Conservation (phyloP, 1,140 invertebrate genomes). For the Chelonus insularis region DNA sequence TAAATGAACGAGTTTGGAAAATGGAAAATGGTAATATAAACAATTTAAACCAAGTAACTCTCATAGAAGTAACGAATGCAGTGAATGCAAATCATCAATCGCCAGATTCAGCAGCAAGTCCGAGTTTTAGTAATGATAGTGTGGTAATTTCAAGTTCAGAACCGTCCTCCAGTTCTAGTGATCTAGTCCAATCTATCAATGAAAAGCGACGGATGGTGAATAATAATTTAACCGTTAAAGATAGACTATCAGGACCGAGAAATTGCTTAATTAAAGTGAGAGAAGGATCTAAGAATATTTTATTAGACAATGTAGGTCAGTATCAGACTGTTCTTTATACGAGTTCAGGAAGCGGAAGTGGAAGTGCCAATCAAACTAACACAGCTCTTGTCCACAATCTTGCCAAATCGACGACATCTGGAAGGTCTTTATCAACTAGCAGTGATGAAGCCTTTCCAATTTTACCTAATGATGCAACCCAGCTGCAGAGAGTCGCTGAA, state of each 20-base stretch:
- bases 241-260: slow-evolving; percentile 63
- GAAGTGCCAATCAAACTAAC: slow-evolving; percentile 37
- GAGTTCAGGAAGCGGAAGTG: slow-evolving; percentile 28
- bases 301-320: slow-evolving; percentile 74
- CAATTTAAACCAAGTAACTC: slow-evolving; percentile 37
- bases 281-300: slow-evolving; percentile 72
- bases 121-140: slow-evolving; percentile 54
- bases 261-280: slow-evolving; percentile 73
- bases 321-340: slow-evolving; percentile 70
- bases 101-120: slow-evolving; percentile 46
- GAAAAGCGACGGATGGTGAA: slow-evolving; percentile 27
- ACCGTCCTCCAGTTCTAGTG: slow-evolving; percentile 54
- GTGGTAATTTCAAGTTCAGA: slow-evolving; percentile 53
- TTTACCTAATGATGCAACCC: slow-evolving; percentile 44
- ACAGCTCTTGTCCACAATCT: slow-evolving; percentile 52
- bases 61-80: slow-evolving; percentile 49
- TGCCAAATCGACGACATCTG: slow-evolving; percentile 35
- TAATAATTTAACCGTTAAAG: slow-evolving; percentile 37
- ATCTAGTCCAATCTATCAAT: slow-evolving; percentile 36
- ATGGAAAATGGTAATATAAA: slow-evolving; percentile 24
- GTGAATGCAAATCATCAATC: slow-evolving; percentile 35
- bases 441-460: slow-evolving; percentile 49
- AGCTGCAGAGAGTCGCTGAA: slow-evolving; percentile 69
- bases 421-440: slow-evolving; percentile 46
- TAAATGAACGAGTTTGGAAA: slow-evolving; percentile 54